These are phyloP conservation scores for Calvadosia cruxmelitensis DNA, from an alignment of 30 jellyfish, hydroid and myxozoan species.

Conservation along the genomic window DNA sequence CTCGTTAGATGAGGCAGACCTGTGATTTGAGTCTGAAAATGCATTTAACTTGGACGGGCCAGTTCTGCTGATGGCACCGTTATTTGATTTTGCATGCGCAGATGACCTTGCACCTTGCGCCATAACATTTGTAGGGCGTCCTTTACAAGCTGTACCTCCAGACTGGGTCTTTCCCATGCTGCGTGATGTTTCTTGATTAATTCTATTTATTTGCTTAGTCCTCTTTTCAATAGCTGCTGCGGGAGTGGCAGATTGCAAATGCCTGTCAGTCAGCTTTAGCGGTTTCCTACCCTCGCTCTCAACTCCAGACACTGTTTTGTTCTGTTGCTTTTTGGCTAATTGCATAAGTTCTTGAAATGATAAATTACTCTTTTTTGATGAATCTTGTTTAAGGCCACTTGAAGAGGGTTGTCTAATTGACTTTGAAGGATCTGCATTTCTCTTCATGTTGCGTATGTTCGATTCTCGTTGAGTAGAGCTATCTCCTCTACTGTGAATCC, in stretches of 20 bases:
- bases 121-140: neutral
- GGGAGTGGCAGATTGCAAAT: neutral
- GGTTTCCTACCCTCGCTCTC: neutral
- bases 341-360: conserved; percentile 58
- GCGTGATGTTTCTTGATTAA: too few relatives aligned
- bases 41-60: neutral
- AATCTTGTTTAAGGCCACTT: too few relatives aligned
- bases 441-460: too few relatives aligned
- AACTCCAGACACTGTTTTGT: neutral
- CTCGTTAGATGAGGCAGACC: neutral
- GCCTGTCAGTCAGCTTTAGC: neutral
- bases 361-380: conserved; percentile 19
- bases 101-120: neutral
- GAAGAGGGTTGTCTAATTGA: too few relatives aligned
- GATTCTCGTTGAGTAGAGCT: too few relatives aligned
- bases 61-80: neutral
- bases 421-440: too few relatives aligned
- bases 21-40: neutral
- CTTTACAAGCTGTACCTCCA: neutral
- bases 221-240: neutral
- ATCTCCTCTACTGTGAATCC: too few relatives aligned
- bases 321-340: conserved; percentile 28
- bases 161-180: neutral
- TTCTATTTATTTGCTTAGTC: neutral
- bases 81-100: neutral